Percentiles rank a stretch among this genome's conserved stretches.
Conservation (phyloP, 1,140 invertebrate species). For the Leptinotarsa undecemlineata region DNA sequence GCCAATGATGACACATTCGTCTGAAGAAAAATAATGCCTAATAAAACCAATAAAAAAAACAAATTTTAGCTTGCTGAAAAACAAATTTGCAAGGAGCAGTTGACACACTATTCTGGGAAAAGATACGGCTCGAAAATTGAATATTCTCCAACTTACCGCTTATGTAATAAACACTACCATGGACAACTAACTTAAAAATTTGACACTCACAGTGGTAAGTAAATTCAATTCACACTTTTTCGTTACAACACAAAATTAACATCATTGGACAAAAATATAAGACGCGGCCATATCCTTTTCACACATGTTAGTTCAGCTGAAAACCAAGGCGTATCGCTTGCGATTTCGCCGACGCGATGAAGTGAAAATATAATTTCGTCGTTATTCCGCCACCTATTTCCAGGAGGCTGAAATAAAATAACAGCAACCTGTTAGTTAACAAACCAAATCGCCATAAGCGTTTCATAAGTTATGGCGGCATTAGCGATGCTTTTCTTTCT, state of each 20-base stretch:
- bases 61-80: not conserved
- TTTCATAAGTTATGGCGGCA: no score
- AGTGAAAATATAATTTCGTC: no score
- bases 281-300: slow-evolving; percentile 34
- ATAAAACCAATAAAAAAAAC: not conserved
- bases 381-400: no score
- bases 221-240: slow-evolving; percentile 20
- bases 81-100: slow-evolving; percentile 7
- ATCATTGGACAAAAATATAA: slow-evolving; percentile 17
- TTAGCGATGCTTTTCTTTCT: no score
- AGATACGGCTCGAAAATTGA: no score
- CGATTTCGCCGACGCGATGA: no score
- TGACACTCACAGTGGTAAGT: slow-evolving; percentile 21
- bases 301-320: not conserved
- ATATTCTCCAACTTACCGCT: slow-evolving; percentile 26
- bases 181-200: slow-evolving; percentile 28
- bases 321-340: no score
- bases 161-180: slow-evolving; percentile 32
- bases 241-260: slow-evolving; percentile 29
- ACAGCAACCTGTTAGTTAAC: no score
- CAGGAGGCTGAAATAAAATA: no score
- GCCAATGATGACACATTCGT: no score
- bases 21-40: not conserved
- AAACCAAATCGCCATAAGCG: no score
- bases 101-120: not conserved